Evolutionary conservation across 2,797 vertebrate genomes (phyloP).

Genomic region (Antennarius maculatus): DNA sequence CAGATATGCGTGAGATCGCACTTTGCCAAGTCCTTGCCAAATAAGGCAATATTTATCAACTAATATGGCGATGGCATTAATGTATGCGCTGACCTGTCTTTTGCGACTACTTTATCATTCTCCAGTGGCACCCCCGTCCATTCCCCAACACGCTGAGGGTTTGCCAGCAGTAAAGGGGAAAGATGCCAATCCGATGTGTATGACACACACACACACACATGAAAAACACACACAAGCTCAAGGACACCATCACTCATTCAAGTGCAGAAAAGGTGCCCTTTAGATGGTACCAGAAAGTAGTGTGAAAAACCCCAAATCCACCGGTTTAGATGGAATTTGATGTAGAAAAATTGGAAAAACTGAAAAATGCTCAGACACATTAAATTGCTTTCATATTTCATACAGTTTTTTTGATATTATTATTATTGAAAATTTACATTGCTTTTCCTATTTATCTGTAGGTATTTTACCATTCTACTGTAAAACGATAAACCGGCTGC

Average conservation of each 20-base stretch:
- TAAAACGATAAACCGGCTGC: too few species aligned
- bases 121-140: constrained; percentile 74
- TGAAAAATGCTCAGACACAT: constrained; percentile 3
- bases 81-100: constrained; percentile 79
- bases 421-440: too few species aligned
- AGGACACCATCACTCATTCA: constrained; percentile 83
- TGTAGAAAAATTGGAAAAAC: neutral
- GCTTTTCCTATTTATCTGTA: too few species aligned
- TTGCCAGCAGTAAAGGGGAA: constrained; percentile 81
- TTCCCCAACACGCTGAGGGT: constrained; percentile 74
- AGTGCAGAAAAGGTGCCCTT: constrained; percentile 78
- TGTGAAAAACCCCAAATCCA: constrained; percentile 12
- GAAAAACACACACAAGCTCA: constrained; percentile 67
- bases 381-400: too few species aligned
- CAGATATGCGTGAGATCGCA: neutral
- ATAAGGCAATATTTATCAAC: constrained; percentile 54
- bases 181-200: constrained; percentile 82
- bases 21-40: constrained; percentile 55
- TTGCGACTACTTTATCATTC: constrained; percentile 81
- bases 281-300: constrained; percentile 46
- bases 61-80: constrained; percentile 65
- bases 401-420: too few species aligned
- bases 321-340: too few species aligned
- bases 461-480: too few species aligned
- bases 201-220: constrained; percentile 73